Evolutionary conservation across 2,797 vertebrate genomes (phyloP), one percentile per base, ranked within the genome.

Genomic region (Ctenosaura bakeri): DNA sequence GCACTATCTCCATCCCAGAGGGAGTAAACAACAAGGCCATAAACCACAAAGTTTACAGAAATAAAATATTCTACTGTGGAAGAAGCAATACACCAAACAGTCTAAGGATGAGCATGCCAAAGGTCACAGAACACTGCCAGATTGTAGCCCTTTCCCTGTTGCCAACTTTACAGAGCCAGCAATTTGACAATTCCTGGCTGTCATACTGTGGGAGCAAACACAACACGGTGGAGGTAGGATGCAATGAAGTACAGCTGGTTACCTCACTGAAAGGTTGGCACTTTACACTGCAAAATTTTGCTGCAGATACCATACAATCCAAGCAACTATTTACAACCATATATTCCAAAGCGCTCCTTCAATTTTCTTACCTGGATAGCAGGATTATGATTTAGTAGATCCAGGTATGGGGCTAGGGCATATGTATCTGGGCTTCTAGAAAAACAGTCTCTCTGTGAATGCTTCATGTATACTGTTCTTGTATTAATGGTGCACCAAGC

Each of bases 401-500:
- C 99, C 94, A 99, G 97, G 94, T 98, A 99, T 0, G 99, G 99
- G 54, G 98, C 99, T 32, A 99, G 92, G 0, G 98, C 99, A 4
- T 98, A 99, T 64, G 97, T 97, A 94, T 99, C 97, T 4, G 96
- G 97, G 88, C 98, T 97, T 32, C 96, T 95, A 2, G 97, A 98
- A 50, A 99, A 97, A 92, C 97, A 97, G 3, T 89, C 59, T 92
- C 85, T 98, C 42, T 90, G 95, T 0, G 94, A 87, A 1, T 93
- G 97, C 76, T 97, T 94, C 98, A 99, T 97, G 93, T 98, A 99
- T 93, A 99, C 97, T 0, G 98, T 98, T 90, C 99, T 98, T 2
- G 99, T 99, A 95, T 99, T 99, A 82, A 99, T 79, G 0, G 98
- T 98, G 90, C 98, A 99, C 99, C 99, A 99, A 9, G 99, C 99